A percentile compares a stretch with the other conserved stretches of the same genome.
These are phyloP conservation scores for Clarias fuscus DNA, from an alignment of 2,797 vertebrate species.

Conservation along the genomic window DNA sequence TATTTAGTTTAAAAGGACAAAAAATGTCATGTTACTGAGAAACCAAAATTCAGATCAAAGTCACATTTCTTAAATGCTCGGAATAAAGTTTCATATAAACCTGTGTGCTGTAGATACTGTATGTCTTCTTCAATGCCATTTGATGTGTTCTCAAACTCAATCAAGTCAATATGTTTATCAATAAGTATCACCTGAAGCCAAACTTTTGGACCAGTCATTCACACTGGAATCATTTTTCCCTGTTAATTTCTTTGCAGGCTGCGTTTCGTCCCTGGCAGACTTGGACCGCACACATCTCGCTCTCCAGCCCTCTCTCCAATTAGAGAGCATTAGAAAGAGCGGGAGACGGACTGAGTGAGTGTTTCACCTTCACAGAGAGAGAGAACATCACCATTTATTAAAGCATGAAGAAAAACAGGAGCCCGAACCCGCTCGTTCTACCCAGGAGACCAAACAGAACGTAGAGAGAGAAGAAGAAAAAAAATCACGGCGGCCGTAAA, in stretches of 20 bases:
- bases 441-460: slow-evolving; percentile 77
- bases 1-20: neutral
- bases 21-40: neutral
- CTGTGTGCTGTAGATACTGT: neutral
- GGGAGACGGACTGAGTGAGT: neutral
- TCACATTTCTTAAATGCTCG: neutral
- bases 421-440: slow-evolving; percentile 58
- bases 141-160: neutral
- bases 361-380: slow-evolving; percentile 35
- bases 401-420: slow-evolving; percentile 52
- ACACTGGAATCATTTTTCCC: neutral
- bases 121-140: neutral
- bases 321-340: slow-evolving; percentile 21
- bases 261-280: neutral
- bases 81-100: neutral
- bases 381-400: slow-evolving; percentile 50
- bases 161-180: neutral
- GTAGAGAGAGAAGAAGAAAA: slow-evolving; percentile 52
- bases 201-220: neutral
- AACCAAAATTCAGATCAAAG: neutral
- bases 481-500: slow-evolving; percentile 66
- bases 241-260: neutral
- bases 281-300: neutral
- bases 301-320: slow-evolving; percentile 23
- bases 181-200: neutral